A percentile compares a stretch with the other conserved stretches of the same genome.
These are phyloP conservation scores for Cecropterus lyciades DNA, from an alignment of 1,140 invertebrate genomes.

Conservation along the genomic window DNA sequence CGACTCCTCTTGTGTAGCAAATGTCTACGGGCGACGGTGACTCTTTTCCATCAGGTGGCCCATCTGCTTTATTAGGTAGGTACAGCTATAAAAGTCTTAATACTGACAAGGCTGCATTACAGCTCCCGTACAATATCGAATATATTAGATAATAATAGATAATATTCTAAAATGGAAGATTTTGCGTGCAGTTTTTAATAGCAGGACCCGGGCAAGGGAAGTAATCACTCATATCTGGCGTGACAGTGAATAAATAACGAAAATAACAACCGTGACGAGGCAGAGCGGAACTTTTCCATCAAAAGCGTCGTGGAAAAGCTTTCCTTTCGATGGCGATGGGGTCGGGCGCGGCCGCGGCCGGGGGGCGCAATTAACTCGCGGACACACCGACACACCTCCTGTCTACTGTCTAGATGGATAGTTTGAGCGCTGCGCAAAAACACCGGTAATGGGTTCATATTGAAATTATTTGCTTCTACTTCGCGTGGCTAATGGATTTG, in stretches of 20 bases:
- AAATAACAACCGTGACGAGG: constrained; percentile 21
- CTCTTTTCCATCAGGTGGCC: no score
- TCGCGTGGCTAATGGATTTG: background rate
- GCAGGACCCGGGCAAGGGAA: background rate
- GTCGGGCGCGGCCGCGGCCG: background rate
- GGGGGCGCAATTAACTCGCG: constrained; percentile 10
- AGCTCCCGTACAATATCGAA: no score
- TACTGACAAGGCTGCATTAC: no score
- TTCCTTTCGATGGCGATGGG: constrained; percentile 10
- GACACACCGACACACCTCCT: constrained; percentile 19
- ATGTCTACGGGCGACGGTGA: no score
- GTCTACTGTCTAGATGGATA: background rate
- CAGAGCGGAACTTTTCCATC: constrained; percentile 34
- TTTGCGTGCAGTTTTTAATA: constrained; percentile 4
- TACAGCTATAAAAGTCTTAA: no score
- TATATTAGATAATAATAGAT: no score
- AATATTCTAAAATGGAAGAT: no score
- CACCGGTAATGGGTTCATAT: constrained; percentile 1
- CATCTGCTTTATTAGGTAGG: no score
- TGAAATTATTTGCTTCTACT: background rate
- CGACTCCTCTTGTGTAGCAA: no score
- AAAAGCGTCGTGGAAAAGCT: constrained; percentile 26
- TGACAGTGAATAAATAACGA: constrained; percentile 28
- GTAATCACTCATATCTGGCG: constrained; percentile 15
- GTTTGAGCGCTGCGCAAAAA: background rate